Base-by-base conservation (phyloP, 35 echinoderm and acorn worm genomes). In the Apostichopus californicus region DNA sequence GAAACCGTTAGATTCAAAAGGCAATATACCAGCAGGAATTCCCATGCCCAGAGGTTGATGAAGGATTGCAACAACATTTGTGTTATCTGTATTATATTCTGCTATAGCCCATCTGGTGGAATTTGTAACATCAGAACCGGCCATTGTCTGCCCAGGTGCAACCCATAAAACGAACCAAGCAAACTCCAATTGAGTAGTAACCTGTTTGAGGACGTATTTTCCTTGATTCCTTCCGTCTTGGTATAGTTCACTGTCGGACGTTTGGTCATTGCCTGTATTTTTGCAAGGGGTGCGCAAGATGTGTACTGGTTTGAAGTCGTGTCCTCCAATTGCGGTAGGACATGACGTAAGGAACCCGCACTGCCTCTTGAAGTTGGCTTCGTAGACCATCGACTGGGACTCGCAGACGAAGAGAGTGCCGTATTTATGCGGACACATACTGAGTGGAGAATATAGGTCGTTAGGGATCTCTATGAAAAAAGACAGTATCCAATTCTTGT, bases 111-210 rank as follows among this genome's bases (percentile, higher is more conserved):
- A 91, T 14, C 56, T 77, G 13, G 56, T 24, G n/a, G 55, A 9
- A 15, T 56, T 55, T 10, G 55, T 61, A 2, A 53, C 22, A 24
- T 77, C 46, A 21, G 52, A 21, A 12, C 54, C 9, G 0, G 57
- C 68, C 5, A 23, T 55, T 5, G 78, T 0, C 54, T 85, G 55
- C 18, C 52, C 80, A n/a, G 80, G 17, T 5, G 86, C 60, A 4
- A 91, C 73, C 89, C 89, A 91, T 3, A 91, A 21, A 52, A 91
- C 89, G n/a, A 91, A 91, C 89, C 89, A 91, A 8, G 89, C 7
- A 59, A 91, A 91, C n/a, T 91, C 46, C 4, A 91, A 18, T 54
- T 91, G 89, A 18, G 56, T 26, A 60, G 89, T 78, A 4, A 56
- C 73, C 73, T 79, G 71, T 9, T 91, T 91, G 2, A 91, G 8